A percentile compares a stretch with the other conserved stretches of the same genome.
Evolutionary conservation across 2,113 vertebrate species (phyloP).

Genomic region (Pachycephala philippinensis): DNA sequence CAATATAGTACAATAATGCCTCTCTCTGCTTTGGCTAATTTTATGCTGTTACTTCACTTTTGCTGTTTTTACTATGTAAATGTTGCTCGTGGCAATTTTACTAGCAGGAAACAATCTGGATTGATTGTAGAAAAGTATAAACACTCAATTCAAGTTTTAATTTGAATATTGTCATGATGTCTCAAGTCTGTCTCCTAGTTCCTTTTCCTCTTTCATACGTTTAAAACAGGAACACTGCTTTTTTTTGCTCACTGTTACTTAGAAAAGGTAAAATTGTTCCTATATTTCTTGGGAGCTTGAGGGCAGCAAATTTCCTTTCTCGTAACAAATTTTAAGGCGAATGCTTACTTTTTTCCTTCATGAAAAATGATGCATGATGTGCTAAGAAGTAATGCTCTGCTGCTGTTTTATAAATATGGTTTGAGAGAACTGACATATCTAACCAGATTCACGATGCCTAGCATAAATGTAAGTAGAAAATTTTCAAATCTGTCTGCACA

Average conservation of each 20-base stretch:
- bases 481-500: neutral
- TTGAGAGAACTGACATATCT: neutral
- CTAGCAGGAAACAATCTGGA: neutral
- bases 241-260: neutral
- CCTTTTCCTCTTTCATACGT: neutral
- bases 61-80: neutral
- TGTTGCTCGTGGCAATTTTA: neutral
- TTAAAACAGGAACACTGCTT: neutral
- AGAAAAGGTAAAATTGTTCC: neutral
- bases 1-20: neutral
- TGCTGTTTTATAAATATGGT: neutral
- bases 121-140: neutral
- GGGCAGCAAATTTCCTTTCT: neutral
- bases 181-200: neutral
- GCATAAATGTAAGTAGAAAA: neutral
- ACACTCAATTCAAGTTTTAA: neutral
- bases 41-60: neutral
- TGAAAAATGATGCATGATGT: neutral
- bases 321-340: neutral
- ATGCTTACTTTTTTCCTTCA: neutral
- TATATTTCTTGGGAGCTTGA: neutral
- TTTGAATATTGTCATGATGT: neutral
- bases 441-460: neutral
- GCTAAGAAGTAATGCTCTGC: neutral
- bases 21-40: neutral